phyloP scores from a whole-genome alignment of 1,140 invertebrate genomes.

The Apis dorsata region DNA sequence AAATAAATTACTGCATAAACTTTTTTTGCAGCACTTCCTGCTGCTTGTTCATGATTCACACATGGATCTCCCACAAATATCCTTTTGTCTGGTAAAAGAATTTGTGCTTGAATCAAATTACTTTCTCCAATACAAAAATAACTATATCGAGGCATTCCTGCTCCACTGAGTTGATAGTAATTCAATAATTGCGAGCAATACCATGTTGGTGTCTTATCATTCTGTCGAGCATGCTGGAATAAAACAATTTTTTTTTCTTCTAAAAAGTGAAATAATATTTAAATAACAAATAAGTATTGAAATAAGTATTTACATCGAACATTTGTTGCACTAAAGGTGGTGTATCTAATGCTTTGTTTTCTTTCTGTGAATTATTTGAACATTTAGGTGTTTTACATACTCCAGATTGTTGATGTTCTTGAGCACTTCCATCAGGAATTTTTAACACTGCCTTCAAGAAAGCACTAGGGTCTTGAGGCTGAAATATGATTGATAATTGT shows the following conservation, averaged over 20 bases:
- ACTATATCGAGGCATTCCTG: constrained; percentile 76
- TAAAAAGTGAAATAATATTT: constrained; percentile 32
- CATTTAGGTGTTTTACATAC: neutral
- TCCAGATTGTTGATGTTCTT: neutral
- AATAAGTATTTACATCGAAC: constrained; percentile 74
- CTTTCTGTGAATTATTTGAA: constrained; percentile 34
- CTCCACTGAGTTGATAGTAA: constrained; percentile 73
- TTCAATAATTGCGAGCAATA: constrained; percentile 73
- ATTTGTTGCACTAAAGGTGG: constrained; percentile 76
- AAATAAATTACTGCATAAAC: constrained; percentile 67
- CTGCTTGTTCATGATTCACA: constrained; percentile 71
- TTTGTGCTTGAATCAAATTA: constrained; percentile 70
- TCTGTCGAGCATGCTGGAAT: constrained; percentile 72
- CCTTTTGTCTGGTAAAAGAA: constrained; percentile 74
- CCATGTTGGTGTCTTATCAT: constrained; percentile 57
- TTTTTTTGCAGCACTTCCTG: constrained; percentile 76
- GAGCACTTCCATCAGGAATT: constrained; percentile 71
- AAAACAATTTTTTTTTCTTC: neutral
- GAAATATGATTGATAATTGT: constrained; percentile 6
- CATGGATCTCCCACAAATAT: constrained; percentile 72
- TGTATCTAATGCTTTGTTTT: constrained; percentile 65
- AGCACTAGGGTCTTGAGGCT: constrained; percentile 76
- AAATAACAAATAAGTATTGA: neutral
- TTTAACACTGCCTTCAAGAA: constrained; percentile 77
- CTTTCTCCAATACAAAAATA: constrained; percentile 70